Evolutionary conservation across 2,113 vertebrate genomes (phyloP).

Genomic region (Xyrauchen texanus): DNA sequence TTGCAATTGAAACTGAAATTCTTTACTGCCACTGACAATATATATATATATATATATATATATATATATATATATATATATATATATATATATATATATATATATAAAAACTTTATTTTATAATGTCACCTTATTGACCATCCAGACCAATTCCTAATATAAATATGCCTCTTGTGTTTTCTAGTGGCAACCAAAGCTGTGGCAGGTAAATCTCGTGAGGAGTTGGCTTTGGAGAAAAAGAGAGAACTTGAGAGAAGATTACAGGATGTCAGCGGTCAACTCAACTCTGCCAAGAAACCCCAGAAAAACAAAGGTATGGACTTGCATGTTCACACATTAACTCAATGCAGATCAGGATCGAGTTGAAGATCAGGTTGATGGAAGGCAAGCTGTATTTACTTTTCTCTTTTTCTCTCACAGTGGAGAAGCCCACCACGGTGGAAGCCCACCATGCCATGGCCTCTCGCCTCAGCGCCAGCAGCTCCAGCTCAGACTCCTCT

Average conservation of each 20-base stretch:
- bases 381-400: background rate
- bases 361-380: background rate
- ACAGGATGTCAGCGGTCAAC: constrained; percentile 91
- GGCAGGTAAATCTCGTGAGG: constrained; percentile 88
- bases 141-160: background rate
- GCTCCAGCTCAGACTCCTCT: constrained; percentile 85
- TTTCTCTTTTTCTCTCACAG: constrained; percentile 59
- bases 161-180: background rate
- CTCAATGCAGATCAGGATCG: background rate
- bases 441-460: constrained; percentile 75
- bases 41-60: too few relatives aligned
- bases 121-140: background rate
- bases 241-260: constrained; percentile 86
- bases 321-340: background rate
- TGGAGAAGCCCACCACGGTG: constrained; percentile 76
- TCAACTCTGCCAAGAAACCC: constrained; percentile 90
- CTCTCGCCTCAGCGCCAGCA: constrained; percentile 88
- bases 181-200: constrained; percentile 80
- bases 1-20: too few relatives aligned
- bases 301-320: constrained; percentile 84
- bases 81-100: too few relatives aligned
- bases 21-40: too few relatives aligned
- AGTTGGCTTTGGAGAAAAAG: constrained; percentile 89
- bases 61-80: too few relatives aligned
- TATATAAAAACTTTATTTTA: too few relatives aligned